These are phyloP conservation scores for Caenorhabditis sp. DNA, from an alignment of 2,888 invertebrate genomes.

Conservation along the genomic window DNA sequence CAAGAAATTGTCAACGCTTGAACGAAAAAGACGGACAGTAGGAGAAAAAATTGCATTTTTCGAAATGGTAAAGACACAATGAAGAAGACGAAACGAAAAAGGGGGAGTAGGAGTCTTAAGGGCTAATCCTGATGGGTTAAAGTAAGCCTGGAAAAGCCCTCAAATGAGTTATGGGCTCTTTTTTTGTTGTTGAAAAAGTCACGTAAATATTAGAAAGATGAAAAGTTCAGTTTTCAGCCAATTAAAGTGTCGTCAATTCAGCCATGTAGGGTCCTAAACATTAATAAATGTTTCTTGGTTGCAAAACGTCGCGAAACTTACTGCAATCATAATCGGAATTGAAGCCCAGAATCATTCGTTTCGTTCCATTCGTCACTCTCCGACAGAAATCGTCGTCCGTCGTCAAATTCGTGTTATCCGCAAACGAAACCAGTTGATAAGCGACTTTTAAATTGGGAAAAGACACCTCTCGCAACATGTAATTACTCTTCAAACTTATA, in stretches of 20 bases:
- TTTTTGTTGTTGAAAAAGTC: no score
- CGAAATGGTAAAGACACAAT: no score
- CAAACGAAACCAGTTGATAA: not conserved
- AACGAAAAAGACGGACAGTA: not conserved
- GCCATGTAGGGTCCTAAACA: not conserved
- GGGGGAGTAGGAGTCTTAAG: no score
- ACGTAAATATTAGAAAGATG: no score
- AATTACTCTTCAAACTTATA: constrained; percentile 11
- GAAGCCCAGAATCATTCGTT: not conserved
- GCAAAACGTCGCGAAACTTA: not conserved
- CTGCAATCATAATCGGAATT: constrained; percentile 19
- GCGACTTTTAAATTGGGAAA: constrained; percentile 12
- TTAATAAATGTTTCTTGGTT: not conserved
- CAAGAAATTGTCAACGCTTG: not conserved
- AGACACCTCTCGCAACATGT: constrained; percentile 6
- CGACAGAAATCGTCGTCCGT: constrained; percentile 9
- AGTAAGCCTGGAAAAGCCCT: no score
- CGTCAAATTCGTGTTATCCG: constrained; percentile 5
- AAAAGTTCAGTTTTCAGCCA: no score
- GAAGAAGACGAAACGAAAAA: no score
- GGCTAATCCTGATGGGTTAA: no score
- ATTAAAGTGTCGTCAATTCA: not conserved
- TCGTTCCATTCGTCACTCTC: constrained; percentile 3
- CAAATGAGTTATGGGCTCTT: no score
- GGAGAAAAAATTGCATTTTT: no score